A percentile compares a stretch with the other conserved stretches of the same genome.
Conservation (phyloP, 2,888 invertebrate species). For the Platerodrilus igneus region DNA sequence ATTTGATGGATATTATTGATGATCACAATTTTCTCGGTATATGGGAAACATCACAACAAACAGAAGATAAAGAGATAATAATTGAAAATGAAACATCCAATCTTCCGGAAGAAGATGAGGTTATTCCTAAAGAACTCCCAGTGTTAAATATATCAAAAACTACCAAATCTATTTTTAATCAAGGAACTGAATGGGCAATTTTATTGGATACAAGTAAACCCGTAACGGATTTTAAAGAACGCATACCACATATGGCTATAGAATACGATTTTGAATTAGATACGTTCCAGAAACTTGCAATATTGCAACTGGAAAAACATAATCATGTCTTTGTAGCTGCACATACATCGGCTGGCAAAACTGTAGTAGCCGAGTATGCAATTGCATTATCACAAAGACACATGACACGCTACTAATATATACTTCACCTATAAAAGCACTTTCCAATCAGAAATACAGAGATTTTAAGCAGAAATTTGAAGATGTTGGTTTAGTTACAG, state of each 20-base stretch:
- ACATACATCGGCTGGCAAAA: conserved; percentile 98
- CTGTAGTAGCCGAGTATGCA: conserved; percentile 98
- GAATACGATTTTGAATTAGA: conserved; percentile 89
- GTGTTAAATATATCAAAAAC: conserved; percentile 65
- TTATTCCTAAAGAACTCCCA: conserved; percentile 50
- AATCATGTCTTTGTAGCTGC: conserved; percentile 98
- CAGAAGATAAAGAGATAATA: conserved; percentile 20
- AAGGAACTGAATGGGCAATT: conserved; percentile 80
- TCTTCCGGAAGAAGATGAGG: conserved; percentile 38
- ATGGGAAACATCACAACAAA: conserved; percentile 29
- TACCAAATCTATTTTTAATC: background rate
- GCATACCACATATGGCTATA: conserved; percentile 79
- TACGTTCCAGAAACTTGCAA: conserved; percentile 95
- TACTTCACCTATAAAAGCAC: conserved; percentile 97
- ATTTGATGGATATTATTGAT: conserved; percentile 59
- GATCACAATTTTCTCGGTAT: conserved; percentile 58
- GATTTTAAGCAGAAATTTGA: conserved; percentile 92
- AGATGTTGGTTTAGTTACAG: conserved; percentile 90
- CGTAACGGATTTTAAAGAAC: conserved; percentile 73
- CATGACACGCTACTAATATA: conserved; percentile 93
- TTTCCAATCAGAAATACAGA: conserved; percentile 98
- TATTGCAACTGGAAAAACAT: conserved; percentile 87
- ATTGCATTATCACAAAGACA: conserved; percentile 89
- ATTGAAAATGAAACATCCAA: conserved; percentile 23
- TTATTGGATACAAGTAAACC: conserved; percentile 77